phyloP scores from a whole-genome alignment of 1,140 invertebrate species.

The Drosophila jambulina region DNA sequence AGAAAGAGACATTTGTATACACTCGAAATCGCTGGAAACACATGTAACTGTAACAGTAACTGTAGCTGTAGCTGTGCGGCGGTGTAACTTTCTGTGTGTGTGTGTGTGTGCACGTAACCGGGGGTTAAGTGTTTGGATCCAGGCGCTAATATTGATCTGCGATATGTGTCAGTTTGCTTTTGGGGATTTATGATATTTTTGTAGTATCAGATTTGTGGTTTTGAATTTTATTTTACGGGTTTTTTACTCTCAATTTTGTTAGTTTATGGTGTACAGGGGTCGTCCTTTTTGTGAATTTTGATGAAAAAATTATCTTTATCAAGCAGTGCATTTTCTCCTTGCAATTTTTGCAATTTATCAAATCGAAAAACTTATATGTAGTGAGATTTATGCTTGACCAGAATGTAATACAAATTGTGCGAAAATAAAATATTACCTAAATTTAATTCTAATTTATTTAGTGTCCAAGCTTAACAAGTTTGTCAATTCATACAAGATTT shows the following conservation, averaged over 20 bases:
- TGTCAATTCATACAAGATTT: too few species aligned
- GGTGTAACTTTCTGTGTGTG: constrained; percentile 2
- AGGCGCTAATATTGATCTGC: constrained; percentile 47
- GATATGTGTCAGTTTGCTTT: constrained; percentile 35
- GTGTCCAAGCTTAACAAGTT: too few species aligned
- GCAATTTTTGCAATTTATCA: not conserved
- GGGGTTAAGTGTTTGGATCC: constrained; percentile 39
- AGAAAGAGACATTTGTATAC: constrained; percentile 60
- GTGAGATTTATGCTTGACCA: not conserved
- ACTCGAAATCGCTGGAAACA: constrained; percentile 49
- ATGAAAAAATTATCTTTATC: too few species aligned
- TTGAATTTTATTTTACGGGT: not conserved
- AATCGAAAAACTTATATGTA: not conserved
- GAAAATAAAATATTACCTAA: too few species aligned
- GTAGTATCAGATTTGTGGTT: constrained; percentile 2
- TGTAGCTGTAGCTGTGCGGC: constrained; percentile 13
- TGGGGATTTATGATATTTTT: constrained; percentile 21
- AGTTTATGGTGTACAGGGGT: not conserved
- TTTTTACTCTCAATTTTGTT: not conserved
- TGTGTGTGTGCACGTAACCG: constrained; percentile 14
- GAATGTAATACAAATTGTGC: not conserved
- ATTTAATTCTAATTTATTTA: too few species aligned
- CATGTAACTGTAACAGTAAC: constrained; percentile 35
- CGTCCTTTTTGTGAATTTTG: not conserved
- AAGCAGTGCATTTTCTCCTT: not conserved